These are phyloP conservation scores for Portunus trituberculatus DNA, from an alignment of 1,140 invertebrate genomes.

Conservation along the genomic window DNA sequence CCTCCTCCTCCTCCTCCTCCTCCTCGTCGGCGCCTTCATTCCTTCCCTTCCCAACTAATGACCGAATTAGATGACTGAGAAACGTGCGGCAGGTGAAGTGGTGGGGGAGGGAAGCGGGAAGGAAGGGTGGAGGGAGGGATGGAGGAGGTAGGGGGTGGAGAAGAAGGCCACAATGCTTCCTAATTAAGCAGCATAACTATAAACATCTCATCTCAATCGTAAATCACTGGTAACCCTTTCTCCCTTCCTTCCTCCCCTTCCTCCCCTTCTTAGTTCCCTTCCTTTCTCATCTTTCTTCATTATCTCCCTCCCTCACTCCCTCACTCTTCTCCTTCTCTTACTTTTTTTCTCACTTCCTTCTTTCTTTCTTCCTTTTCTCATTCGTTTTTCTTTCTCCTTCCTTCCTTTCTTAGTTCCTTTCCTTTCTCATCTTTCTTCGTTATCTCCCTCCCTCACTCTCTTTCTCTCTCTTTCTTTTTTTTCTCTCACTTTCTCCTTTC, in stretches of 20 bases:
- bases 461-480: neutral
- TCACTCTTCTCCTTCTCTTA: neutral
- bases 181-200: conserved; percentile 14
- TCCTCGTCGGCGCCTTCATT: neutral
- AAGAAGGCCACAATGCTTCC: neutral
- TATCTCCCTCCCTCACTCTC: neutral
- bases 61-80: neutral
- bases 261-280: neutral
- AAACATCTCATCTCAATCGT: neutral
- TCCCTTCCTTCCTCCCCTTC: neutral
- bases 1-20: neutral
- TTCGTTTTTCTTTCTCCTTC: neutral
- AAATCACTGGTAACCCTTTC: neutral
- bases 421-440: neutral
- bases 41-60: neutral
- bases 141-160: neutral
- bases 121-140: neutral
- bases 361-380: neutral
- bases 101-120: neutral
- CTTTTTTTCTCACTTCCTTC: neutral
- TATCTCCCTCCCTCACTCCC: neutral
- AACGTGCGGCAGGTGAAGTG: neutral
- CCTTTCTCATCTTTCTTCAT: neutral
- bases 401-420: neutral
- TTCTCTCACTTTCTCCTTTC: neutral